phyloP scores from a whole-genome alignment of 2,888 invertebrate genomes.

The Globia sparganii region DNA sequence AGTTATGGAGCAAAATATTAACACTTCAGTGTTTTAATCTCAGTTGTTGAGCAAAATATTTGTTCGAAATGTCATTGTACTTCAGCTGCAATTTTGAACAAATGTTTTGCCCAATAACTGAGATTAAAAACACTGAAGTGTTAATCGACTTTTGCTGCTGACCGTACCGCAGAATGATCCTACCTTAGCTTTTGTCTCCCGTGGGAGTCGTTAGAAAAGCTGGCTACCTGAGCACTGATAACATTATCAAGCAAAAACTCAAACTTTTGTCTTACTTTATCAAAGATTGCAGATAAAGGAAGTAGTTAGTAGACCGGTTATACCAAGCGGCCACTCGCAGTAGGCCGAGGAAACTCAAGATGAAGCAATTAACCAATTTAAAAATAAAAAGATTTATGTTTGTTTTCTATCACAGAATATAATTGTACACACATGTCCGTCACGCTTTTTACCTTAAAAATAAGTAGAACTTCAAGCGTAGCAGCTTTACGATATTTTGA shows the following conservation, averaged over 20 bases:
- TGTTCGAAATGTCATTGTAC: too few relatives aligned
- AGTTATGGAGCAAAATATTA: too few relatives aligned
- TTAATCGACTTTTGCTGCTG: too few relatives aligned
- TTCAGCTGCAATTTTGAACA: too few relatives aligned
- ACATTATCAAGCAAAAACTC: neutral
- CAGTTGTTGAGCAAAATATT: too few relatives aligned
- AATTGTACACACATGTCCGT: conserved; percentile 44
- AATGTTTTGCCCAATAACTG: too few relatives aligned
- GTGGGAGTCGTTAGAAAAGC: conserved; percentile 6
- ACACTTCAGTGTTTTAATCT: too few relatives aligned
- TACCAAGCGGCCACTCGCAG: neutral
- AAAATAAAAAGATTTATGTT: conserved; percentile 39
- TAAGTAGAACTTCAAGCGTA: conserved; percentile 35
- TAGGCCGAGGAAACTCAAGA: conserved; percentile 31
- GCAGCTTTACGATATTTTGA: conserved; percentile 36
- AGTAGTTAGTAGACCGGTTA: conserved; percentile 23
- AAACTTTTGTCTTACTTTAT: conserved; percentile 1
- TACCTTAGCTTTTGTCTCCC: conserved; percentile 1
- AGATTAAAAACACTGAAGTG: too few relatives aligned
- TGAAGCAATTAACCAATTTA: conserved; percentile 50
- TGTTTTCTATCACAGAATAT: conserved; percentile 48
- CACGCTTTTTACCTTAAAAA: conserved; percentile 58
- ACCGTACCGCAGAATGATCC: neutral
- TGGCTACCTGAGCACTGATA: neutral
- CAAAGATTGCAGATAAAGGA: conserved; percentile 10